Conservation (phyloP, 2,797 vertebrate species). For the Argyrosomus regius region DNA sequence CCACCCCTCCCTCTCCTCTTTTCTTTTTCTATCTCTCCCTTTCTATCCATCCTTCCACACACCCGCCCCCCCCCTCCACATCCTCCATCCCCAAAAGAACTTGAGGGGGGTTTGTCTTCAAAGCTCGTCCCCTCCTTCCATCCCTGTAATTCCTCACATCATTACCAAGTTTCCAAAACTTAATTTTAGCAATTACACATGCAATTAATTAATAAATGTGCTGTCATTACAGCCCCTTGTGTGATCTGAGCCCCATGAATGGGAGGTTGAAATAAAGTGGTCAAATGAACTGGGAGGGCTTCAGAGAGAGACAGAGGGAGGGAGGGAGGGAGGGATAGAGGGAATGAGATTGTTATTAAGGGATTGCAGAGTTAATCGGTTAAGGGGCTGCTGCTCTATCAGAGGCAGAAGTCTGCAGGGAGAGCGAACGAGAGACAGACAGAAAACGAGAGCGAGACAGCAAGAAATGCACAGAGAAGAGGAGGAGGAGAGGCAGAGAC, state of each 20-base stretch:
- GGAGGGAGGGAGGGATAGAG: constrained; percentile 67
- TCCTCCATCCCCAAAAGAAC: constrained; percentile 73
- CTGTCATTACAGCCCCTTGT: constrained; percentile 88
- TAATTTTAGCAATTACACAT: constrained; percentile 91
- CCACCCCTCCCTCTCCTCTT: constrained; percentile 47
- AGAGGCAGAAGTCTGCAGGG: constrained; percentile 75
- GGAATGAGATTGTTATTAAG: constrained; percentile 82
- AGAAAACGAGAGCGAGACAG: constrained; percentile 34
- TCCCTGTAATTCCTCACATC: constrained; percentile 88
- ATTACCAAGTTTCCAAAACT: constrained; percentile 90
- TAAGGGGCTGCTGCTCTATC: constrained; percentile 74
- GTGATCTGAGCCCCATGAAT: constrained; percentile 84
- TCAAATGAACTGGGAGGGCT: constrained; percentile 83
- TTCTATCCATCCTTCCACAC: constrained; percentile 75
- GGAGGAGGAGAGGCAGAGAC: constrained; percentile 19
- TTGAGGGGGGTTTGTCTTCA: constrained; percentile 74
- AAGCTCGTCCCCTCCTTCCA: constrained; percentile 73
- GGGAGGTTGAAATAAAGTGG: constrained; percentile 80
- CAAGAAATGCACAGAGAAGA: constrained; percentile 17
- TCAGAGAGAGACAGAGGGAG: constrained; percentile 69
- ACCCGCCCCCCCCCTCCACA: constrained; percentile 38
- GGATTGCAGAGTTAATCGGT: constrained; percentile 83
- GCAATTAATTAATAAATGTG: constrained; percentile 92
- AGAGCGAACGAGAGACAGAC: constrained; percentile 65
- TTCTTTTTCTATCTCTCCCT: constrained; percentile 66